Percentiles rank a stretch among this genome's conserved stretches.
Conservation (phyloP, 2,113 vertebrate species). For the Suncus etruscus region DNA sequence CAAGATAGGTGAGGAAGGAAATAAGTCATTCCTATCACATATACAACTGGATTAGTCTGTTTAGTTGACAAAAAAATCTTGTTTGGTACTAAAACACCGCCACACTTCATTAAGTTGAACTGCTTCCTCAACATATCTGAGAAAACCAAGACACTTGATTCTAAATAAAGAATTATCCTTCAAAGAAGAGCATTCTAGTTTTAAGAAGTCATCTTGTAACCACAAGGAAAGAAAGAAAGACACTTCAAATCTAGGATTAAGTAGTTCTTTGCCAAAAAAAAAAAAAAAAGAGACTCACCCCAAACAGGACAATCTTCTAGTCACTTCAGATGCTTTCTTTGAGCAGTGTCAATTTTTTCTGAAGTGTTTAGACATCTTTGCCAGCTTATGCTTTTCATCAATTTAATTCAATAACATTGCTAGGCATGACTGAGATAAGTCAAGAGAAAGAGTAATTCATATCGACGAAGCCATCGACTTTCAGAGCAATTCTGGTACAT, state of each 20-base stretch:
- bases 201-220: neutral
- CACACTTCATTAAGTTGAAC: slow-evolving; percentile 30
- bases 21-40: neutral
- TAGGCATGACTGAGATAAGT: slow-evolving; percentile 17
- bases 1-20: slow-evolving; percentile 42
- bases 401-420: neutral
- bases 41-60: neutral
- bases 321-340: neutral
- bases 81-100: neutral
- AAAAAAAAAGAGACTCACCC: neutral
- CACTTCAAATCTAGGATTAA: slow-evolving; percentile 17
- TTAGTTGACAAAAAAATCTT: neutral
- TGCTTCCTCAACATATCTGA: slow-evolving; percentile 10
- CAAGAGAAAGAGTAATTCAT: neutral
- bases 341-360: neutral
- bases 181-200: neutral
- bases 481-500: rapidly evolving
- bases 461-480: rapidly evolving
- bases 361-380: neutral
- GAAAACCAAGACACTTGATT: slow-evolving; percentile 25
- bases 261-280: neutral
- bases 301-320: neutral
- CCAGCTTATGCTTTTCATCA: neutral
- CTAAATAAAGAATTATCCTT: neutral
- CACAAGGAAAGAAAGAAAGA: slow-evolving; percentile 26